These are phyloP conservation scores for Chloroceryle inda DNA, from an alignment of 2,797 vertebrate species.

Conservation along the genomic window DNA sequence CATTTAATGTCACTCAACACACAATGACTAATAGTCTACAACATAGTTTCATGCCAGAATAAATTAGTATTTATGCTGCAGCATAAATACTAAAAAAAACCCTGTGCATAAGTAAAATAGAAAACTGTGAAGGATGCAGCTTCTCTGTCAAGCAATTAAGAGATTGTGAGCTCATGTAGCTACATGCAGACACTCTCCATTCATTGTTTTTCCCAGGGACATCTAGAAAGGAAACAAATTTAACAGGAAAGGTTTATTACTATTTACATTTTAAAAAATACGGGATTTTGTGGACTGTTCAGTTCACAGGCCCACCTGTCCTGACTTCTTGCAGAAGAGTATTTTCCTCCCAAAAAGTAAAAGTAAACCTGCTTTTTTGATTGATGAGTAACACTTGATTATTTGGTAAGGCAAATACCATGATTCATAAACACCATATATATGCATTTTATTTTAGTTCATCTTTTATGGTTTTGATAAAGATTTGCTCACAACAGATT, in stretches of 20 bases:
- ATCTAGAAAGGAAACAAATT: neutral
- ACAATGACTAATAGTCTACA: neutral
- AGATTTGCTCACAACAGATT: constrained; percentile 3
- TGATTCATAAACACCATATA: neutral
- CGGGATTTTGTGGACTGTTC: neutral
- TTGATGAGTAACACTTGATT: neutral
- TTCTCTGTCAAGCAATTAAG: neutral
- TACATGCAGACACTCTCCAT: neutral
- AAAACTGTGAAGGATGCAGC: neutral
- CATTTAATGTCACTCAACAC: neutral
- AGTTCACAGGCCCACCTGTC: neutral
- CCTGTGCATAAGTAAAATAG: neutral
- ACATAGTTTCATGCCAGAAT: neutral
- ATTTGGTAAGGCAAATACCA: neutral
- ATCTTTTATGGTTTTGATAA: neutral
- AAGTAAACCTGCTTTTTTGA: neutral
- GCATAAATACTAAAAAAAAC: neutral
- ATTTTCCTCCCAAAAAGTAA: neutral
- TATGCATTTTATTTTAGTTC: neutral
- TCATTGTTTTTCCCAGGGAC: neutral
- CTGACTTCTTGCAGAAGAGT: neutral
- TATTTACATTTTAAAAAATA: neutral
- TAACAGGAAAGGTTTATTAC: neutral
- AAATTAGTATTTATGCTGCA: neutral
- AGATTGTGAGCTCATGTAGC: neutral